Percentiles rank a stretch among this genome's conserved stretches.
These are phyloP conservation scores for Anguilla rostrata DNA, from an alignment of 2,113 vertebrate genomes.

Conservation along the genomic window DNA sequence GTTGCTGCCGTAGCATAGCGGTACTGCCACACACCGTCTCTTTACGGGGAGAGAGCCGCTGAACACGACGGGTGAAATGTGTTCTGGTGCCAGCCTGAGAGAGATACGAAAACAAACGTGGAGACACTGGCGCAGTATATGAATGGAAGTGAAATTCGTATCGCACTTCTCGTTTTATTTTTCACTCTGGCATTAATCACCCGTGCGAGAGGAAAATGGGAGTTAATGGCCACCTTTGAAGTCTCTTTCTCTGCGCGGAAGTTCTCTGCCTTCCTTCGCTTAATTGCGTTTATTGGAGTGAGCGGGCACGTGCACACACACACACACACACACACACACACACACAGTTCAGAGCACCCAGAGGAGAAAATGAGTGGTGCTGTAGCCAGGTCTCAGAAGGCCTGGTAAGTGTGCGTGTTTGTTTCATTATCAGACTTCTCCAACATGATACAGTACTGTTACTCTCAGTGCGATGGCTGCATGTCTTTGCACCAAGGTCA, in stretches of 20 bases:
- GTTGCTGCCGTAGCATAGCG: too few relatives aligned
- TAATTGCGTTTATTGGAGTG: not conserved
- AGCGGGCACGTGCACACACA: not conserved
- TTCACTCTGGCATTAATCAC: not conserved
- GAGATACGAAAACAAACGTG: too few relatives aligned
- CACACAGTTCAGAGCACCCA: too few relatives aligned
- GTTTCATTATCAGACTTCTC: not conserved
- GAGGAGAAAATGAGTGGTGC: not conserved
- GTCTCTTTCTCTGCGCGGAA: not conserved
- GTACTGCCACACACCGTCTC: too few relatives aligned
- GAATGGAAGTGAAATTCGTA: not conserved
- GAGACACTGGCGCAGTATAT: too few relatives aligned
- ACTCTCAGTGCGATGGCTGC: not conserved
- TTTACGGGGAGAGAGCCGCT: too few relatives aligned
- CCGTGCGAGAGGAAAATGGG: not conserved
- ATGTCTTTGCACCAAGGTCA: not conserved
- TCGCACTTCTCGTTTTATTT: too few relatives aligned
- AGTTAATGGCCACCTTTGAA: not conserved
- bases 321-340: not conserved
- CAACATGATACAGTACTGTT: not conserved
- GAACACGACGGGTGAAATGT: not conserved
- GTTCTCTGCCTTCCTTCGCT: not conserved
- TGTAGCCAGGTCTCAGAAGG: not conserved
- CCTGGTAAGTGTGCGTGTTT: not conserved
- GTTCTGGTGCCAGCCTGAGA: not conserved